phyloP scores from a whole-genome alignment of 2,797 vertebrate genomes.

The Aldrovandia affinis region DNA sequence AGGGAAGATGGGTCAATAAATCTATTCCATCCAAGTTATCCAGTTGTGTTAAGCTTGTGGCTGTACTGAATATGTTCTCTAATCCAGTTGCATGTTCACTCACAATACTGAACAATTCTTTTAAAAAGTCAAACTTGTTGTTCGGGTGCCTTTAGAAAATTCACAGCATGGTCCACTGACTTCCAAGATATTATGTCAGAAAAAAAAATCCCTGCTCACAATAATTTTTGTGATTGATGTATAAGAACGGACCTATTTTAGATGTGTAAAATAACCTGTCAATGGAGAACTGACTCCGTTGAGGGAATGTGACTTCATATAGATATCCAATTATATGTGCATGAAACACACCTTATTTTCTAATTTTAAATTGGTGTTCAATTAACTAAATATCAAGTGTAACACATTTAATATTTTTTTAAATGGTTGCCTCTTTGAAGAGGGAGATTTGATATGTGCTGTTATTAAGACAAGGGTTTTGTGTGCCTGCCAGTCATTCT shows the following conservation, averaged over 20 bases:
- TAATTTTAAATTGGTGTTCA: not conserved
- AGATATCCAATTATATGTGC: not conserved
- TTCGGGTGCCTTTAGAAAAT: not conserved
- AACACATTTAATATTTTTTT: not conserved
- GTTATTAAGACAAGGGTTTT: not conserved
- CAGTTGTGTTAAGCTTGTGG: slow-evolving; percentile 66
- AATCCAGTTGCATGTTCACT: slow-evolving; percentile 53
- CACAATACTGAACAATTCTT: not conserved
- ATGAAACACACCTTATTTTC: not conserved
- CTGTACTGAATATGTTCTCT: slow-evolving; percentile 73
- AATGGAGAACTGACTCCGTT: not conserved
- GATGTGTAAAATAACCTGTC: not conserved
- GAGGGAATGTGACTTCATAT: not conserved
- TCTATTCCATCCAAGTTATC: slow-evolving; percentile 50
- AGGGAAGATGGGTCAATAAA: slow-evolving; percentile 50
- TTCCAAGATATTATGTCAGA: not conserved
- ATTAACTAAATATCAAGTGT: not conserved
- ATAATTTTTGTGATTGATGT: too few relatives aligned
- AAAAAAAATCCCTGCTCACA: not conserved
- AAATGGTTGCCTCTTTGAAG: not conserved
- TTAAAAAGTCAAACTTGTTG: not conserved
- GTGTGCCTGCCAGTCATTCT: not conserved
- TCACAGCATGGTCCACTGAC: not conserved
- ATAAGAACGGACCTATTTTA: not conserved
- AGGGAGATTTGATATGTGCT: not conserved